Percentiles rank a stretch among this genome's conserved stretches.
phyloP scores from a whole-genome alignment of 1,140 invertebrate genomes.

The Hyles vespertilio region DNA sequence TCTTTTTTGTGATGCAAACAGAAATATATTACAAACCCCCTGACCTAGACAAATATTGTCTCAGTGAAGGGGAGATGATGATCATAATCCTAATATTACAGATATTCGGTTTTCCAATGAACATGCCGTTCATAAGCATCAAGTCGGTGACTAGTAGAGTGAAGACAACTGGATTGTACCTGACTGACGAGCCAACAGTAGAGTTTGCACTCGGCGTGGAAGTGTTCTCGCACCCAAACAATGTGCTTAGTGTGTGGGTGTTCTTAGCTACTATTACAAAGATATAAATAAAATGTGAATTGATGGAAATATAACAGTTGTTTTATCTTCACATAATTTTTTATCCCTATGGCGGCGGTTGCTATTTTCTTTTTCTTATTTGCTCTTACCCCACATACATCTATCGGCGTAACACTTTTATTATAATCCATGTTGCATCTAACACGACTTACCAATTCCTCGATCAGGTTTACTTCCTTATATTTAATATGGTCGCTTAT shows the following conservation, averaged over 20 bases:
- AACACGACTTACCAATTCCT: too few species aligned
- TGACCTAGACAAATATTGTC: background rate
- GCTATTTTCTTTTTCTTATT: too few species aligned
- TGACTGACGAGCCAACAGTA: conserved; percentile 80
- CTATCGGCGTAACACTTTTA: too few species aligned
- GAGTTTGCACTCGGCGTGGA: conserved; percentile 90
- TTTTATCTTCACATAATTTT: background rate
- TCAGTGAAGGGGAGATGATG: background rate
- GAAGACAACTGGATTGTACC: conserved; percentile 84
- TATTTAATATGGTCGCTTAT: too few species aligned
- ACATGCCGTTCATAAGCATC: conserved; percentile 83
- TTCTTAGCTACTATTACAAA: conserved; percentile 70
- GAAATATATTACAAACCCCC: background rate
- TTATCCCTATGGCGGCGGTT: too few species aligned
- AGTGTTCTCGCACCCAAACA: conserved; percentile 85
- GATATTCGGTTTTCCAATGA: conserved; percentile 88
- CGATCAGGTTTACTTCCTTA: too few species aligned
- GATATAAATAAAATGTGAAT: conserved; percentile 31
- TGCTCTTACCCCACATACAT: too few species aligned
- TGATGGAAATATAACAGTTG: background rate
- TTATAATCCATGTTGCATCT: too few species aligned
- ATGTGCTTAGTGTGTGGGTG: conserved; percentile 88
- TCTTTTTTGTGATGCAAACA: background rate
- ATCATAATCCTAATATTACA: conserved; percentile 49
- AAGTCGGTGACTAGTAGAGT: conserved; percentile 82